These are phyloP conservation scores for Pseudomugil gertrudae DNA, from an alignment of 2,797 vertebrate genomes.

Conservation along the genomic window DNA sequence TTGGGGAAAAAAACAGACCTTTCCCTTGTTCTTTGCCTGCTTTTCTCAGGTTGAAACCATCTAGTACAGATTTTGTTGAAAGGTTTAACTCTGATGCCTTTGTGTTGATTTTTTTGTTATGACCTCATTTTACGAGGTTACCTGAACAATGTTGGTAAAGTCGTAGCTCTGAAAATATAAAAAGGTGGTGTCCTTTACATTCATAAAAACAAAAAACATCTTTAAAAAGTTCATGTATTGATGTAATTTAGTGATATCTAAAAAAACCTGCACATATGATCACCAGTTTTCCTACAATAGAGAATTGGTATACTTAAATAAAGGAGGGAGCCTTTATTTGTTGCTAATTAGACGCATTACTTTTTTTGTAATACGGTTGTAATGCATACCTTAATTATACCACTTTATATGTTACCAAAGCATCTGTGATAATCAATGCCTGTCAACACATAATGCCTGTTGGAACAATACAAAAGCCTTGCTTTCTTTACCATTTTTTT, in stretches of 20 bases:
- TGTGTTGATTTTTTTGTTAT: conserved; percentile 46
- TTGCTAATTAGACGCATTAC: conserved; percentile 40
- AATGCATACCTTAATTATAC: conserved; percentile 23
- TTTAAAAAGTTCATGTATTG: conserved; percentile 25
- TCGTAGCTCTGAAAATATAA: conserved; percentile 39
- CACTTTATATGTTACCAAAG: conserved; percentile 71
- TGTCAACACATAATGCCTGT: conserved; percentile 67
- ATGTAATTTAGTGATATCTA: conserved; percentile 32
- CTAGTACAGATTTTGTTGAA: conserved; percentile 50
- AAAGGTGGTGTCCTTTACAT: conserved; percentile 10
- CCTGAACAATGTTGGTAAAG: conserved; percentile 43
- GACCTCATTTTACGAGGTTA: conserved; percentile 76
- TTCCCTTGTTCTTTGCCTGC: conserved; percentile 49
- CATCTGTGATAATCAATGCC: conserved; percentile 52
- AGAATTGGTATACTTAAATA: conserved; percentile 44
- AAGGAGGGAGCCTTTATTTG: conserved; percentile 46
- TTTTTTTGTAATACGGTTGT: conserved; percentile 41
- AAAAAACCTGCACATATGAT: conserved; percentile 40
- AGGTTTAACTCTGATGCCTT: conserved; percentile 47
- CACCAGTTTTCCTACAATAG: conserved; percentile 24
- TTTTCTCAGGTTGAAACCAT: conserved; percentile 64
- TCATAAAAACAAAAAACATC: conserved; percentile 19
- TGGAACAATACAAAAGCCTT: conserved; percentile 69
- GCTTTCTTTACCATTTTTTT: conserved; percentile 41
- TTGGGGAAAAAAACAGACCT: conserved; percentile 59